Percentiles rank a stretch among this genome's conserved stretches.
Conservation (phyloP, 2,797 vertebrate genomes). For the Syngnathus acus region DNA sequence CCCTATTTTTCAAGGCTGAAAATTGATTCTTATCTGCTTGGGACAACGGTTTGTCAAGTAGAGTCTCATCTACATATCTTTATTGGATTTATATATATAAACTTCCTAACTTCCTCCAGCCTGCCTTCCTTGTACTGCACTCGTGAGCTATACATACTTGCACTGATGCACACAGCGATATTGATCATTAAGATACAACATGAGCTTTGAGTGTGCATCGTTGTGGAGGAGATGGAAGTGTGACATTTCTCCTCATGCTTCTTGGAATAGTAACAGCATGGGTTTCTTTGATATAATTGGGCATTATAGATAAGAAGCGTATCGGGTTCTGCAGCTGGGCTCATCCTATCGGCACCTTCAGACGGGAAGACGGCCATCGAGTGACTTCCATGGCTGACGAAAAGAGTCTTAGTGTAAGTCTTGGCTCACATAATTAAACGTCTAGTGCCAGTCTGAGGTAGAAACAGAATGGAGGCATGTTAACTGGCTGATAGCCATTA, state of each 20-base stretch:
- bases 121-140: conserved; percentile 9
- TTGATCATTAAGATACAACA: conserved; percentile 29
- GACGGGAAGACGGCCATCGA: conserved; percentile 29
- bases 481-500: conserved; percentile 7
- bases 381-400: conserved; percentile 56
- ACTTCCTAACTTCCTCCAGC: conserved; percentile 26
- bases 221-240: conserved; percentile 18
- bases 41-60: conserved; percentile 41
- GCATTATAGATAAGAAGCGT: conserved; percentile 60
- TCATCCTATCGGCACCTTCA: conserved; percentile 51
- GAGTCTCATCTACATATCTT: conserved; percentile 56
- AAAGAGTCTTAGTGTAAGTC: conserved; percentile 19
- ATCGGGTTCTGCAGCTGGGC: conserved; percentile 55
- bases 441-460: conserved; percentile 12
- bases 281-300: conserved; percentile 55
- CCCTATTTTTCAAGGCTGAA: conserved; percentile 47
- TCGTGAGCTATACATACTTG: conserved; percentile 11
- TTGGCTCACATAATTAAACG: conserved; percentile 21
- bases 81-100: conserved; percentile 45
- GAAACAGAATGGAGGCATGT: background rate
- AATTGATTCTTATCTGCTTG: conserved; percentile 58
- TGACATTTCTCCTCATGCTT: conserved; percentile 39
- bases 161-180: conserved; percentile 21
- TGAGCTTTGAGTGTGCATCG: conserved; percentile 30
- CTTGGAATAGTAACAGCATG: conserved; percentile 52